Evolutionary conservation across 2,888 invertebrate species (phyloP).

Genomic region (Tetramorium bicarinatum): DNA sequence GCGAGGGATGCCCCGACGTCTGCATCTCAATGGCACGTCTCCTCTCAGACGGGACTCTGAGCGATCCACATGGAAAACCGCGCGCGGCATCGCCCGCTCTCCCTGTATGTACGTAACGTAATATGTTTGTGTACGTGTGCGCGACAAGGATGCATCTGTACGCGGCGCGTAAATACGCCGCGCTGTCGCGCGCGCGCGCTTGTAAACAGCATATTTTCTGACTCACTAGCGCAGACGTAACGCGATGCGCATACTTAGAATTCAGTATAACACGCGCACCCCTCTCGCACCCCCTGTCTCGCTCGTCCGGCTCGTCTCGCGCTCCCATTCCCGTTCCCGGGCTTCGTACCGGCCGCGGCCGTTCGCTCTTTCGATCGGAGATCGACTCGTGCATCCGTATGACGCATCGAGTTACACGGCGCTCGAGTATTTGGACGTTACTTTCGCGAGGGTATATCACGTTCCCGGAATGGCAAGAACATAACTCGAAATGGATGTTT

Average conservation of each 20-base stretch:
- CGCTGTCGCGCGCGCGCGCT: constrained; percentile 27
- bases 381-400: neutral
- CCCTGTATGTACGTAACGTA: neutral
- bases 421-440: constrained; percentile 47
- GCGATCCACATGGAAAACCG: constrained; percentile 38
- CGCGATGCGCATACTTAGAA: constrained; percentile 78
- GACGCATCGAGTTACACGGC: constrained; percentile 63
- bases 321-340: neutral
- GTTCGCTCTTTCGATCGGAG: constrained; percentile 22
- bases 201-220: constrained; percentile 82
- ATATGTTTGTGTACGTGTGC: constrained; percentile 23
- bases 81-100: neutral
- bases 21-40: constrained; percentile 67
- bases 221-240: constrained; percentile 80
- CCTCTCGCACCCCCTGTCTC: neutral
- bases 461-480: neutral
- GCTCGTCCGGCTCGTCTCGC: neutral
- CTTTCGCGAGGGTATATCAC: constrained; percentile 29
- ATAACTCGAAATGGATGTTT: constrained; percentile 2
- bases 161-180: constrained; percentile 41
- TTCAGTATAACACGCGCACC: constrained; percentile 68
- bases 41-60: constrained; percentile 40
- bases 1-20: constrained; percentile 44
- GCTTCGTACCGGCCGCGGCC: neutral
- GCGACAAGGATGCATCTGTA: constrained; percentile 39